phyloP scores from a whole-genome alignment of 2,113 vertebrate species.

The Oryzias celebensis region DNA sequence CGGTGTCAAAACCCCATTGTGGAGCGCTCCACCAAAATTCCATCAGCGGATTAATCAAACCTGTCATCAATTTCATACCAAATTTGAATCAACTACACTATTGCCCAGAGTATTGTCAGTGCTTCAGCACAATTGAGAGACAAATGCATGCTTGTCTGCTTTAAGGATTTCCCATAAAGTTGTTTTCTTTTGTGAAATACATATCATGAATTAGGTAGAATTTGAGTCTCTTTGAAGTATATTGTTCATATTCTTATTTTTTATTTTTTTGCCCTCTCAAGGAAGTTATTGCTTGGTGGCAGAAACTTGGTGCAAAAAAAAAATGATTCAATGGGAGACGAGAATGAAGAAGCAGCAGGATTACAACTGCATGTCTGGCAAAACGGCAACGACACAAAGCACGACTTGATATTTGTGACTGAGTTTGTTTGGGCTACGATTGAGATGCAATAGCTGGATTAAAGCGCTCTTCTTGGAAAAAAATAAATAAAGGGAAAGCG shows the following conservation, averaged over 20 bases:
- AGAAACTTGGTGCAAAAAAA: constrained; percentile 14
- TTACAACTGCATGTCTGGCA: constrained; percentile 53
- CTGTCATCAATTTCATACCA: constrained; percentile 67
- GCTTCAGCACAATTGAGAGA: constrained; percentile 11
- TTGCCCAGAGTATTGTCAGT: constrained; percentile 19
- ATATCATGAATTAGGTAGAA: too few species aligned
- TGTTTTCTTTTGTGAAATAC: too few species aligned
- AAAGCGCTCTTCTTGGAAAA: constrained; percentile 40
- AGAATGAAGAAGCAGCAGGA: constrained; percentile 35
- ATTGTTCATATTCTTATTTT: not conserved
- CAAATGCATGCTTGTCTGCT: not conserved
- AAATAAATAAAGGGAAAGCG: not conserved
- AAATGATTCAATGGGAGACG: not conserved
- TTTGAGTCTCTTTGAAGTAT: too few species aligned
- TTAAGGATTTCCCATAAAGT: constrained; percentile 11
- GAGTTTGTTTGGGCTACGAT: constrained; percentile 51
- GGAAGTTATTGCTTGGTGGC: constrained; percentile 31
- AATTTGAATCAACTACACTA: constrained; percentile 59
- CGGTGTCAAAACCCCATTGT: constrained; percentile 56
- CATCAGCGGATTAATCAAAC: constrained; percentile 66
- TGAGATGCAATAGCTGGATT: constrained; percentile 63
- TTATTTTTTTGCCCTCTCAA: constrained; percentile 2
- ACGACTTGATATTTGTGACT: constrained; percentile 32
- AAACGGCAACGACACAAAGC: constrained; percentile 38
- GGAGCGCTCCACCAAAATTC: constrained; percentile 46